These are phyloP conservation scores for Pheosia gnoma DNA, from an alignment of 2,888 invertebrate species.

Conservation along the genomic window DNA sequence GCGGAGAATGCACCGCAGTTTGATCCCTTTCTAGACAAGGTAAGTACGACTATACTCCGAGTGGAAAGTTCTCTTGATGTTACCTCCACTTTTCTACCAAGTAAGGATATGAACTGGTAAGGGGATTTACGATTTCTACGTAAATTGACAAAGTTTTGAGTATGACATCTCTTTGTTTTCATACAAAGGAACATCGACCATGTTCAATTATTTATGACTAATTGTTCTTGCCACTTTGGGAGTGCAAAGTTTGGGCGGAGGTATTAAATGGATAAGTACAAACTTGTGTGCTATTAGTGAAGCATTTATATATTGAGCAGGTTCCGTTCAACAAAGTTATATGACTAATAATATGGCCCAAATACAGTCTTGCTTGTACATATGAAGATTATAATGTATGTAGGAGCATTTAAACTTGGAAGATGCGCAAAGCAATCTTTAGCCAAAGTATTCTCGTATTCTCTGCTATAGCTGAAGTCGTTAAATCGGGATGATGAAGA, in stretches of 20 bases:
- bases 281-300: conserved; percentile 44
- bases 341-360: conserved; percentile 6
- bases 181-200: conserved; percentile 71
- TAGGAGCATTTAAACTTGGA: conserved; percentile 18
- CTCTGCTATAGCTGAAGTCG: conserved; percentile 14
- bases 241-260: conserved; percentile 54
- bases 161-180: conserved; percentile 75
- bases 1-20: conserved; percentile 81
- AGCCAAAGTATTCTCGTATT: neutral
- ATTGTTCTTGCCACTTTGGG: conserved; percentile 63
- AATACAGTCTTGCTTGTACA: conserved; percentile 12
- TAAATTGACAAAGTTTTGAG: conserved; percentile 79
- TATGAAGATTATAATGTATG: conserved; percentile 1
- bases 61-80: conserved; percentile 76
- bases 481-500: conserved; percentile 37
- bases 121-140: conserved; percentile 72
- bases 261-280: conserved; percentile 45
- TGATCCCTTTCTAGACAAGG: conserved; percentile 82
- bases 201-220: conserved; percentile 77
- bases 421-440: conserved; percentile 31
- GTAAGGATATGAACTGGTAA: conserved; percentile 71
- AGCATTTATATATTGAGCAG: conserved; percentile 21
- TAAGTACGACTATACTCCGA: conserved; percentile 73
- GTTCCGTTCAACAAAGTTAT: neutral
- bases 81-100: conserved; percentile 73